Conservation (phyloP, 2,888 invertebrate species). For the Megaustenia siamemsis region DNA sequence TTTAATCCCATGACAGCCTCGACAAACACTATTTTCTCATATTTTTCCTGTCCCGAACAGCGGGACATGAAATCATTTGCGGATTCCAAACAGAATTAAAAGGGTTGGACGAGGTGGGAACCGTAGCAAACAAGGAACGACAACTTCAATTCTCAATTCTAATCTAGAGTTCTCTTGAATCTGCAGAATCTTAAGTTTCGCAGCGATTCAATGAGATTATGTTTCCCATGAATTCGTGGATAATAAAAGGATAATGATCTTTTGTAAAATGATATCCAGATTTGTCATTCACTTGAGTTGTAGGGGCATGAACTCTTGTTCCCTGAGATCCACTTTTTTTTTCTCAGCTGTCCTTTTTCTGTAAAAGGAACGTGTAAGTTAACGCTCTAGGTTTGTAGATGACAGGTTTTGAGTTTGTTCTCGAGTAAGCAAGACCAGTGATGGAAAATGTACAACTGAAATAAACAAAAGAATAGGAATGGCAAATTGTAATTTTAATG, state of each 20-base stretch:
- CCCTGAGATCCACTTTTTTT: too few relatives aligned
- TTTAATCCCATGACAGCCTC: not conserved
- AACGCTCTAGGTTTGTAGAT: too few relatives aligned
- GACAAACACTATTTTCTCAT: not conserved
- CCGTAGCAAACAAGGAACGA: not conserved
- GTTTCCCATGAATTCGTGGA: not conserved
- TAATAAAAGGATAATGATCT: not conserved
- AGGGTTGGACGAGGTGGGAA: not conserved
- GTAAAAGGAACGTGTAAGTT: too few relatives aligned
- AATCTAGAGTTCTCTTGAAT: not conserved
- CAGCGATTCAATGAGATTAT: not conserved
- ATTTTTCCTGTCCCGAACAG: not conserved
- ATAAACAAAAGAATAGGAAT: too few relatives aligned
- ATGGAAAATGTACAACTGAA: too few relatives aligned
- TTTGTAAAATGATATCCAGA: not conserved
- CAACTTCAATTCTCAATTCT: not conserved
- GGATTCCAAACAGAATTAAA: slow-evolving; percentile 15
- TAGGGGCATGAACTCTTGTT: not conserved
- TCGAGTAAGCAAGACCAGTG: too few relatives aligned
- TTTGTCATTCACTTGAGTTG: not conserved
- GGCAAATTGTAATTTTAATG: too few relatives aligned
- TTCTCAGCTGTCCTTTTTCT: too few relatives aligned
- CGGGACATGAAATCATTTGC: slow-evolving; percentile 7
- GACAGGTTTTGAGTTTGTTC: too few relatives aligned
- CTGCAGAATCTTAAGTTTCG: not conserved